phyloP scores from a whole-genome alignment of 2,797 vertebrate genomes.

The Crocidura indochinensis region DNA sequence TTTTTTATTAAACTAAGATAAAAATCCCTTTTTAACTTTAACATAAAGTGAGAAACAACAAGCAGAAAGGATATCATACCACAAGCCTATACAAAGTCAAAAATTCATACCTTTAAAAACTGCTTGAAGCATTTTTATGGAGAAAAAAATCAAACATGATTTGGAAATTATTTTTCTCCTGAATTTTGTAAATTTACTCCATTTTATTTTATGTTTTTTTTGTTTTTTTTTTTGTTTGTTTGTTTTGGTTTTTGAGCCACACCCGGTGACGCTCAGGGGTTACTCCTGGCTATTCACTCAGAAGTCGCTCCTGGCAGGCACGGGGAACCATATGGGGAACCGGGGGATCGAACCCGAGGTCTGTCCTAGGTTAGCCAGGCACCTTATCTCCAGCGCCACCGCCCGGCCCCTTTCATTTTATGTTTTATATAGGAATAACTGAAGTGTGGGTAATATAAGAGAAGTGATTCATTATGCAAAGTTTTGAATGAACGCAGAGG shows the following conservation, averaged over 20 bases:
- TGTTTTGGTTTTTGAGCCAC: no score
- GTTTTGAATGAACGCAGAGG: background rate
- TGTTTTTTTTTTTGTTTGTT: no score
- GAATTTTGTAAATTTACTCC: background rate
- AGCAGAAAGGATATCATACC: background rate
- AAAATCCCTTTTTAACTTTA: background rate
- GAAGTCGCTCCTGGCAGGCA: no score
- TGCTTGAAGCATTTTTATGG: constrained; percentile 33
- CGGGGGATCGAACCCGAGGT: no score
- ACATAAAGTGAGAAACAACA: background rate
- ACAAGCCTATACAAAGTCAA: background rate
- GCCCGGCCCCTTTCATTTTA: constrained; percentile 26
- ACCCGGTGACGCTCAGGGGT: no score
- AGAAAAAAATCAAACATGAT: constrained; percentile 33
- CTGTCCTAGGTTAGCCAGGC: no score
- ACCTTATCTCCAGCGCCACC: no score
- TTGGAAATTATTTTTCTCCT: background rate
- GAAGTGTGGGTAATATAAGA: background rate
- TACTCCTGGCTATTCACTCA: no score
- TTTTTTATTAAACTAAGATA: background rate
- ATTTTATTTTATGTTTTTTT: background rate
- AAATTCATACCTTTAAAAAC: background rate
- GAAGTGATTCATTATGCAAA: background rate
- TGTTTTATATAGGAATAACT: background rate
- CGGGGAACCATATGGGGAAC: no score